Evolutionary conservation across 1,140 invertebrate genomes (phyloP).

Genomic region (Phocides pigmalion): DNA sequence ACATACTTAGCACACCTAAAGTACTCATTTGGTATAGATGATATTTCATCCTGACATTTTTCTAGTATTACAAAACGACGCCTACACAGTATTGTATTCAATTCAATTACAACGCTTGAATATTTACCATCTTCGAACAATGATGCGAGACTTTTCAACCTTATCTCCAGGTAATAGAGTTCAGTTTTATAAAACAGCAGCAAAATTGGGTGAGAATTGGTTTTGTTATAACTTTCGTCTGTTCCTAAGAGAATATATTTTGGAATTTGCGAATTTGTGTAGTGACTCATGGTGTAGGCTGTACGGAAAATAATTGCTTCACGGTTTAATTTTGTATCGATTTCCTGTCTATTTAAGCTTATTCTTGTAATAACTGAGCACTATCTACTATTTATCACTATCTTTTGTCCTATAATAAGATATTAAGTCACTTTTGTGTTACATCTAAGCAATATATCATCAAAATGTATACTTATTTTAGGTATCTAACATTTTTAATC

Average conservation of each 20-base stretch:
- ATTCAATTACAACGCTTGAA: conserved; percentile 38
- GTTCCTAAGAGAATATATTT: conserved; percentile 24
- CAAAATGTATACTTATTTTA: too few relatives aligned
- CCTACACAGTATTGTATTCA: conserved; percentile 59
- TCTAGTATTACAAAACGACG: conserved; percentile 56
- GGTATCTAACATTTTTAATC: too few relatives aligned
- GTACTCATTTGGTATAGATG: conserved; percentile 40
- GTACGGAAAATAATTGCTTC: conserved; percentile 12
- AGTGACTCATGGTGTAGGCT: conserved; percentile 27
- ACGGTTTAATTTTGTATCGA: conserved; percentile 15
- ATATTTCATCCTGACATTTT: conserved; percentile 59
- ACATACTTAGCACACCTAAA: conserved; percentile 33
- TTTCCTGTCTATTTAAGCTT: conserved; percentile 3
- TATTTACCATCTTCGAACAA: conserved; percentile 8
- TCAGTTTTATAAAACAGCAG: neutral
- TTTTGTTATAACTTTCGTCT: conserved; percentile 21
- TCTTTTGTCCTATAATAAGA: too few relatives aligned
- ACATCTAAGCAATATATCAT: too few relatives aligned
- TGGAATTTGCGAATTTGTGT: conserved; percentile 23
- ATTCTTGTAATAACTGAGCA: neutral
- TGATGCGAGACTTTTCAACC: neutral
- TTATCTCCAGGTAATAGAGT: conserved; percentile 14
- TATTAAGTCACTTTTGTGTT: too few relatives aligned
- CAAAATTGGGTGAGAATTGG: neutral
- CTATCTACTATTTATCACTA: too few relatives aligned